phyloP scores from a whole-genome alignment of 1,140 invertebrate species.

The Brachionus manjavacas region DNA sequence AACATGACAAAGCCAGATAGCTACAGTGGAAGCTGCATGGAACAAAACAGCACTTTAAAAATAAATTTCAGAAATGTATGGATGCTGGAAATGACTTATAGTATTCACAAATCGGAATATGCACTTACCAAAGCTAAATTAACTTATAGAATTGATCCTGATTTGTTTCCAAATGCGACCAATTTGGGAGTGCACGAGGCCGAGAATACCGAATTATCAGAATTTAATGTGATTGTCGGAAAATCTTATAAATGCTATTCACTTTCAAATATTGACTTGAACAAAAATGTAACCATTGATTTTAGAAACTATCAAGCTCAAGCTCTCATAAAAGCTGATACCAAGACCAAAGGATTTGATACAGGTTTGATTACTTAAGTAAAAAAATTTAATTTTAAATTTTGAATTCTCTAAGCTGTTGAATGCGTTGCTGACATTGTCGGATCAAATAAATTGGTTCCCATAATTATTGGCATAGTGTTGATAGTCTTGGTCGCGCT shows the following conservation, averaged over 20 bases:
- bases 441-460: constrained; percentile 69
- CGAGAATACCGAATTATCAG: background rate
- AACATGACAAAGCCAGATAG: background rate
- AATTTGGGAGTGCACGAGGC: background rate
- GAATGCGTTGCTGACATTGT: constrained; percentile 30
- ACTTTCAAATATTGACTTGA: background rate
- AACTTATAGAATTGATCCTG: background rate
- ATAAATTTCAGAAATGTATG: background rate
- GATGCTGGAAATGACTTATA: background rate
- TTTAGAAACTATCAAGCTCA: constrained; percentile 34
- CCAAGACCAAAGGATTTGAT: background rate
- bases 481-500: constrained; percentile 81
- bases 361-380: background rate
- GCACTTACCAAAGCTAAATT: background rate
- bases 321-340: background rate
- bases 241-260: constrained; percentile 36
- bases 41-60: background rate
- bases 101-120: background rate
- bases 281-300: constrained; percentile 19
- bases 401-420: background rate
- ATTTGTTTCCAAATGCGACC: constrained; percentile 18
- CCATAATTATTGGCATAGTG: constrained; percentile 86
- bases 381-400: too few species aligned
- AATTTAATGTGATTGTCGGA: background rate
- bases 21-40: background rate